Evolutionary conservation across 2,888 invertebrate species (phyloP), one percentile per base, ranked within the genome.

Genomic region (Agrochola circellaris): DNA sequence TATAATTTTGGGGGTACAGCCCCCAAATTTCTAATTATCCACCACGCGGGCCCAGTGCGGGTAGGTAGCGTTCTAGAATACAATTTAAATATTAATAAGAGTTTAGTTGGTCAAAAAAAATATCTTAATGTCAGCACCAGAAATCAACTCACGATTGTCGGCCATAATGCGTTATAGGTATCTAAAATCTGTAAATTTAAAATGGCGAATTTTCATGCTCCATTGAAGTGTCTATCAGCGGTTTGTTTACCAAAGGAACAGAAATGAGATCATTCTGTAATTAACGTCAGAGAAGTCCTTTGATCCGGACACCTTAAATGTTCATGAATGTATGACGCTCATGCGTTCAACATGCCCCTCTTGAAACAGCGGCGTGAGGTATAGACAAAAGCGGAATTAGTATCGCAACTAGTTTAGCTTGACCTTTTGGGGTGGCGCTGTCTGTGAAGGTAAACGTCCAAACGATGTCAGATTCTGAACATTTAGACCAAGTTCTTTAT

Each of bases 251-350:
- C 77, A 81, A 86, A 83, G 78, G 77, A 87, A 86, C 85, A 82
- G 80, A 77, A 82, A 85, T 87, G 85, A 88, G 89, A 91, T 91
- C 87, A 90, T 89, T 88, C 85, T 88, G 90, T 89, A 89, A 94
- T 94, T 93, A 94, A 92, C 86, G 90, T 90, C 92, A 90, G 87
- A 87, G 84, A 79, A 87, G 81, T 86, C 89, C 94, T 95, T 95
- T 95, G 95, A 95, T 95, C 94, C 90, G 87, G 87, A 89, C 90
- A 93, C 92, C 92, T 94, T 91, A 90, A 91, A 93, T 91, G 92
- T 90, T 91, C 91, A 89, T 90, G 90, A 92, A 92, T 90, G 91
- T 93, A 91, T 92, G 92, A 92, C 88, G 87, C 86, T 91, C 90
- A 91, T 92, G 92, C 91, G 89, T 91, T 90, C 89, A 90, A 90